Base-by-base conservation (phyloP, 2,113 vertebrate genomes). In the Marmota flaviventris region DNA sequence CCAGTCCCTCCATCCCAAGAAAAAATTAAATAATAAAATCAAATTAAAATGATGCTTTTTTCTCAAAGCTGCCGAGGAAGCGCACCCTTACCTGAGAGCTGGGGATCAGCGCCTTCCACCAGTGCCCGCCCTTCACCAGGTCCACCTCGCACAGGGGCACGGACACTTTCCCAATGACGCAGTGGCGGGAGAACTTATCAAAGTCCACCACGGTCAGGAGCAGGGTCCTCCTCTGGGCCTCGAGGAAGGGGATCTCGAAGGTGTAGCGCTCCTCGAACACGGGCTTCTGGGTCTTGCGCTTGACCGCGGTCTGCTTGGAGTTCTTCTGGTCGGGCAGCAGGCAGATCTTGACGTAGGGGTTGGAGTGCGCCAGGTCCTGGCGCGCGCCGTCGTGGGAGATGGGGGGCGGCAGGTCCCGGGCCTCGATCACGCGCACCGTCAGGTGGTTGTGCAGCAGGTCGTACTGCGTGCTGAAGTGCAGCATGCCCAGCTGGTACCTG, bases 241-340 rank as follows among this genome's bases (percentile, higher is more conserved):
- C 99, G 34, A 99, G 98, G 98, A 99, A 99, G 24, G 99, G 99
- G 96, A 99, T 98, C 96, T 99, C 99, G 77, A 99, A 99, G 82
- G 99, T 99, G 97, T 99, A 99, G 95, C 99, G 99, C 98, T 99
- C 99, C 95, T 99, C 99, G 63, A 99, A 99, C 96, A 99, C 99
- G 0, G 99, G 99, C 97, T 98, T 99, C 98, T 99, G 99, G 0
- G 99, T 99, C 98, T 99, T 99, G 96, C 99, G 99, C 24, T 99
- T 99, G 91, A 99, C 99, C 0, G 99, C 99, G 0, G 99, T 99
- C 98, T 99, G 99, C 97, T 99, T 99, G 24, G 99, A 99, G 98
- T 99, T 99, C 98, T 99, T 99, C 99, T 99, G 99, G 37, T 99
- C 99, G 0, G 99, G 99, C 87, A 99, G 98, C 7, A 99, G 99